A percentile compares a stretch with the other conserved stretches of the same genome.
Evolutionary conservation across 2,113 vertebrate genomes (phyloP).

Genomic region (Piliocolobus tephrosceles): DNA sequence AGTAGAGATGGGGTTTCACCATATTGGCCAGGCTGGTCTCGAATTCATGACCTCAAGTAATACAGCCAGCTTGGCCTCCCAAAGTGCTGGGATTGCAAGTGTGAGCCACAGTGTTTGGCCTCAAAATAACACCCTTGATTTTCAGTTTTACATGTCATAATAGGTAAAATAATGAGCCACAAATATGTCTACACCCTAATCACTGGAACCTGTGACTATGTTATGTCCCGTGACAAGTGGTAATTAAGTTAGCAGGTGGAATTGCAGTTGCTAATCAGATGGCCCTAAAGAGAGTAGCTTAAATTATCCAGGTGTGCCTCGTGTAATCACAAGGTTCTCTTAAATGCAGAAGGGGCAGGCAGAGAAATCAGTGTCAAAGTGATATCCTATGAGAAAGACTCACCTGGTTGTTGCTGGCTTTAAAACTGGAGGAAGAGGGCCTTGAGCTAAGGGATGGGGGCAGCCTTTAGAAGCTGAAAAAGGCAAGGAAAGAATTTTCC

Average conservation of each 20-base stretch:
- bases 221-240: neutral
- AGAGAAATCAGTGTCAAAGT: neutral
- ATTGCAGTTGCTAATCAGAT: neutral
- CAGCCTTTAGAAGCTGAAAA: neutral
- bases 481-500: neutral
- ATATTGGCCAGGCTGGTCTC: too few species aligned
- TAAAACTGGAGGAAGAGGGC: neutral
- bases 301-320: neutral
- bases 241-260: neutral
- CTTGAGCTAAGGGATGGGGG: neutral
- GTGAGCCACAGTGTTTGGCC: too few species aligned
- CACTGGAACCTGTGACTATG: neutral
- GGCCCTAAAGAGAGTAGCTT: neutral
- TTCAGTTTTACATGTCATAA: neutral
- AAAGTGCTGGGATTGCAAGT: too few species aligned
- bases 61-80: too few species aligned
- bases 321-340: neutral
- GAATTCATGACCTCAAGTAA: too few species aligned
- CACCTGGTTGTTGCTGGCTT: rapidly evolving
- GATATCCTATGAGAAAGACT: rapidly evolving
- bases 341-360: neutral
- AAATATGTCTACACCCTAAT: neutral
- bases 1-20: too few species aligned
- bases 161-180: neutral
- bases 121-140: neutral